These are phyloP conservation scores for Drosophila leonis DNA, from an alignment of 2,888 invertebrate genomes.

Conservation along the genomic window DNA sequence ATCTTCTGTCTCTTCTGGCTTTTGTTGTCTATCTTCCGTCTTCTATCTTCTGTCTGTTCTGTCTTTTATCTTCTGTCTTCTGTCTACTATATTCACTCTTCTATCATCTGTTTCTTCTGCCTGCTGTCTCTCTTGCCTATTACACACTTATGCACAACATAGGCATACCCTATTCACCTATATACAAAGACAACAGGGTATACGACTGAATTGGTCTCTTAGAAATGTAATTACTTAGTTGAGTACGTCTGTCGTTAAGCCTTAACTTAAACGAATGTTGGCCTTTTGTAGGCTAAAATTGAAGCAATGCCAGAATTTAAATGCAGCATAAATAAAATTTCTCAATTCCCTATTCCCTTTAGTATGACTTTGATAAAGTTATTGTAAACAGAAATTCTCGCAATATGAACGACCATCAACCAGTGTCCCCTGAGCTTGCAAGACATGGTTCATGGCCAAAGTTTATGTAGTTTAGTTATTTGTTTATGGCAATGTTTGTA, in stretches of 20 bases:
- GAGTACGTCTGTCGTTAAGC: not conserved
- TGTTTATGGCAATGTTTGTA: not conserved
- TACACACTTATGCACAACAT: no score
- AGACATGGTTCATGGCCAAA: not conserved
- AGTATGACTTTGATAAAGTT: not conserved
- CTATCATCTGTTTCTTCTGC: no score
- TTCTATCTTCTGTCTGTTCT: no score
- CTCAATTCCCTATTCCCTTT: not conserved
- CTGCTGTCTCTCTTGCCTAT: no score
- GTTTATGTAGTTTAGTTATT: not conserved
- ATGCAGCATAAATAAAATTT: not conserved
- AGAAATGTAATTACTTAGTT: not conserved
- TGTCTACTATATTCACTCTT: no score
- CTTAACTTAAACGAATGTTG: not conserved
- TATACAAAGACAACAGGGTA: not conserved
- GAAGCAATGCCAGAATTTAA: not conserved
- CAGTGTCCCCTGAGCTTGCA: not conserved
- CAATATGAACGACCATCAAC: constrained; percentile 1
- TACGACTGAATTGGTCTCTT: not conserved
- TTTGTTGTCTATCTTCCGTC: no score
- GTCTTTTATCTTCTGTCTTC: no score
- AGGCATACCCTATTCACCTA: not conserved
- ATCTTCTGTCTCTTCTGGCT: no score
- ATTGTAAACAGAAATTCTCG: not conserved
- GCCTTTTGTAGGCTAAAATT: not conserved